Conservation (phyloP, 2,113 vertebrate genomes). For the Hoplias malabaricus region DNA sequence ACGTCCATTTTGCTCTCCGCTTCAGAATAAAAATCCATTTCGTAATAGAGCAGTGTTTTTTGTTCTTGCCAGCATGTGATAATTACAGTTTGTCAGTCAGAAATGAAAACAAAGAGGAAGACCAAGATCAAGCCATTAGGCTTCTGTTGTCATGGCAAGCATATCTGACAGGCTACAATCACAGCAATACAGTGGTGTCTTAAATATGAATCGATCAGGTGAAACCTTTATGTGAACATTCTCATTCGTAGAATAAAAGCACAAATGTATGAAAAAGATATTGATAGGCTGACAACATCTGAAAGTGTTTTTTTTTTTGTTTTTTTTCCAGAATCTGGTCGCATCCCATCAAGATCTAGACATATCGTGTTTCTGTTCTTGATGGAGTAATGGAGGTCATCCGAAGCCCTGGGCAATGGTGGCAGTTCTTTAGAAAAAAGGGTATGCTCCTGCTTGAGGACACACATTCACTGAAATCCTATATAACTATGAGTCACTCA, state of each 20-base stretch:
- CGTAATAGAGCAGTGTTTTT: neutral
- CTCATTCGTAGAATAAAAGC: neutral
- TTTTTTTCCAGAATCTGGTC: neutral
- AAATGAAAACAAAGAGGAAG: constrained; percentile 5
- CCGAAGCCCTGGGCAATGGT: neutral
- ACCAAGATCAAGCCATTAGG: neutral
- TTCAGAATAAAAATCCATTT: neutral
- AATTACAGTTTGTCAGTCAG: constrained; percentile 12
- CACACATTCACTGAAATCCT: neutral
- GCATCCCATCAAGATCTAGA: neutral
- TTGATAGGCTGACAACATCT: neutral
- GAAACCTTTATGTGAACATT: neutral
- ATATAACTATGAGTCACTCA: neutral
- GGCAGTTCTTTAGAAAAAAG: neutral
- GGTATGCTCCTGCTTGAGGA: neutral
- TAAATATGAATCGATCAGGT: constrained; percentile 5
- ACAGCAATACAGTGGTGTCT: neutral
- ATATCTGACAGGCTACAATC: constrained; percentile 3
- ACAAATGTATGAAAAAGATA: neutral
- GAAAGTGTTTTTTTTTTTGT: neutral
- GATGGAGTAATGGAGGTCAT: neutral
- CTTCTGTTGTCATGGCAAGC: constrained; percentile 16
- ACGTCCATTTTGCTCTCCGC: neutral
- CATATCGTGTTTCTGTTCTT: neutral
- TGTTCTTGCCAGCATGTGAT: neutral